Conservation (phyloP, 2,797 vertebrate species). For the Borostomias antarcticus region DNA sequence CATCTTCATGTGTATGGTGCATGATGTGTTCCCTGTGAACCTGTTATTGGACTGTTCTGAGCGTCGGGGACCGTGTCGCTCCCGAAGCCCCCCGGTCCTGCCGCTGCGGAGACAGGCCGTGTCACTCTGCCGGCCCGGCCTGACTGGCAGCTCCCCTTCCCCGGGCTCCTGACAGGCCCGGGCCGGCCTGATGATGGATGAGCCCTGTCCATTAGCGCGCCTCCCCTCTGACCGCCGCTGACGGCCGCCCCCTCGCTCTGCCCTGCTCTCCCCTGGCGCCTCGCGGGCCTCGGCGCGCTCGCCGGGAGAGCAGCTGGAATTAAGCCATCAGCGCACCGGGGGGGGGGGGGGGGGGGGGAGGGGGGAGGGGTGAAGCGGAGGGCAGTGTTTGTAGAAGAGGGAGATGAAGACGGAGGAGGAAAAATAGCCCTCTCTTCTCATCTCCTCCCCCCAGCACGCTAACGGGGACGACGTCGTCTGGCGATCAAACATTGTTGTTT, state of each 20-base stretch:
- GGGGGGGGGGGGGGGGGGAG: conserved; percentile 35
- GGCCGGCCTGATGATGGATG: conserved; percentile 81
- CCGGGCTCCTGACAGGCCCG: conserved; percentile 74
- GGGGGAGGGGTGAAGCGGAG: conserved; percentile 3
- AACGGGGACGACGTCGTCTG: conserved; percentile 58
- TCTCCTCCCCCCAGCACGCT: conserved; percentile 37
- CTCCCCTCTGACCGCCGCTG: conserved; percentile 77
- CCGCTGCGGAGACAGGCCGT: conserved; percentile 59
- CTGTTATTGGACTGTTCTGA: conserved; percentile 39
- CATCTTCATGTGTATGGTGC: conserved; percentile 22
- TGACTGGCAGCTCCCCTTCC: conserved; percentile 72
- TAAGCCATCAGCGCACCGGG: conserved; percentile 74
- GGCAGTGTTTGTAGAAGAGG: conserved; percentile 7
- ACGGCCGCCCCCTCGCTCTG: conserved; percentile 52
- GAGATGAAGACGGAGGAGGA: no score
- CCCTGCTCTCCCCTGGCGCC: neutral
- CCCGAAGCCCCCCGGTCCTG: conserved; percentile 54
- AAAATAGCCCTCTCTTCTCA: neutral
- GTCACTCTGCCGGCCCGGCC: conserved; percentile 58
- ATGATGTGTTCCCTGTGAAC: conserved; percentile 42
- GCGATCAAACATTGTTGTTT: conserved; percentile 66
- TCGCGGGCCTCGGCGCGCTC: conserved; percentile 47
- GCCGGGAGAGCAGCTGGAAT: conserved; percentile 72
- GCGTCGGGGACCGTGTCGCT: conserved; percentile 54
- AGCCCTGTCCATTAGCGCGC: conserved; percentile 82